Evolutionary conservation across 2,113 vertebrate species (phyloP), one percentile per base, ranked within the genome.

Genomic region (Bettongia penicillata): DNA sequence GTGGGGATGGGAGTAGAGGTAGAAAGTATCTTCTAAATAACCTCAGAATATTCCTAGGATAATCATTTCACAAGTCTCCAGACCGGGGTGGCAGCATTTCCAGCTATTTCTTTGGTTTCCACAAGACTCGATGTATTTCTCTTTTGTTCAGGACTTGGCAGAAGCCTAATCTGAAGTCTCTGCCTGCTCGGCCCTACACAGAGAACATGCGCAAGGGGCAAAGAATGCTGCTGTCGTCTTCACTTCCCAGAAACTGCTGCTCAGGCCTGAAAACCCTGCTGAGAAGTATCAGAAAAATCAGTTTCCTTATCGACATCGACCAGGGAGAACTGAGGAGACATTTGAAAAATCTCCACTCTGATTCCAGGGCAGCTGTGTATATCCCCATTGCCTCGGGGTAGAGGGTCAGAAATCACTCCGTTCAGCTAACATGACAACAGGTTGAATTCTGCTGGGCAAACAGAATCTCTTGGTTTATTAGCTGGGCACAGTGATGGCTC

Each of bases 381-480:
- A 95, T 26, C 25, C 49, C 0, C 19, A 48, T 37, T 53, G 89
- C n/a, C 43, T 19, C 91, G 84, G 92, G 0, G 0, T 1, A 90
- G 89, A 94, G 37, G 68, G n/a, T 94, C 9, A 77, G 91, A 96
- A 37, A 90, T 14, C 90, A 93, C 51, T 93, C 14, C 93, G 57
- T 91, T 94, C 53, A 95, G 51, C 11, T 8, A 43, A 95, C 12
- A 92, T 22, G 43, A 16, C 90, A 95, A 93, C 52, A 90, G 49
- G 50, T n/a, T 93, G 57, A 95, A 94, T 49, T 96, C 92, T 68
- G 96, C 25, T 91, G 50, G 24, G 51, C 61, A 11, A 50, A 94
- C 25, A 93, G 53, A 77, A 91, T 77, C 96, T 95, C 89, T 97
- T 55, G 95, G 92, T 94, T 93, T 55, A 93, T 95, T 52, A 96